Conservation (phyloP, 2,113 vertebrate genomes). For the Sebastes fasciatus region DNA sequence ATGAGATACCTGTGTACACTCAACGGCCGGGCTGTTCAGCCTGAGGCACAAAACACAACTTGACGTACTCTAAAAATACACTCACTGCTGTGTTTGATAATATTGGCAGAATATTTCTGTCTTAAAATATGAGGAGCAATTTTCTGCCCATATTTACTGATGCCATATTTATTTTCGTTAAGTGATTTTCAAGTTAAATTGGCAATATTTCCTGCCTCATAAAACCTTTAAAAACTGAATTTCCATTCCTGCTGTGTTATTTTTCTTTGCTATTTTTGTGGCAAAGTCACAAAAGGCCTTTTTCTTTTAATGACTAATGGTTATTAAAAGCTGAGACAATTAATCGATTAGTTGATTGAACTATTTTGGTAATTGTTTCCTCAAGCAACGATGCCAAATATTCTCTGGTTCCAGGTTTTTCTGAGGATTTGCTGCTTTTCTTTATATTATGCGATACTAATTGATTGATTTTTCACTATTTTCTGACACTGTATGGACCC, state of each 20-base stretch:
- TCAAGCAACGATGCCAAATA: background rate
- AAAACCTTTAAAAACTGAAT: conserved; percentile 40
- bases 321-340: background rate
- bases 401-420: no score
- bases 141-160: conserved; percentile 28
- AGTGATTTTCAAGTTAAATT: conserved; percentile 46
- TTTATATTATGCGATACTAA: background rate
- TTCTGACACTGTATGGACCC: background rate
- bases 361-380: background rate
- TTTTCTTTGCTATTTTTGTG: conserved; percentile 10
- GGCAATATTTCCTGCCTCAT: conserved; percentile 25
- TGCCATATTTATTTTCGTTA: conserved; percentile 41
- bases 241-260: conserved; percentile 31
- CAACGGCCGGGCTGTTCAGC: conserved; percentile 22
- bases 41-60: background rate
- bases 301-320: background rate
- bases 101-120: conserved; percentile 3
- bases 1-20: conserved; percentile 64
- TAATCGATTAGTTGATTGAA: background rate
- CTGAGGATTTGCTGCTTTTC: background rate
- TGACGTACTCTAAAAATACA: conserved; percentile 22
- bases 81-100: conserved; percentile 7
- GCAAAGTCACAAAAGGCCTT: background rate
- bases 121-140: conserved; percentile 31
- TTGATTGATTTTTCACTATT: background rate